These are phyloP conservation scores for Drosophila multiciliata DNA, from an alignment of 2,888 invertebrate species.

Conservation along the genomic window DNA sequence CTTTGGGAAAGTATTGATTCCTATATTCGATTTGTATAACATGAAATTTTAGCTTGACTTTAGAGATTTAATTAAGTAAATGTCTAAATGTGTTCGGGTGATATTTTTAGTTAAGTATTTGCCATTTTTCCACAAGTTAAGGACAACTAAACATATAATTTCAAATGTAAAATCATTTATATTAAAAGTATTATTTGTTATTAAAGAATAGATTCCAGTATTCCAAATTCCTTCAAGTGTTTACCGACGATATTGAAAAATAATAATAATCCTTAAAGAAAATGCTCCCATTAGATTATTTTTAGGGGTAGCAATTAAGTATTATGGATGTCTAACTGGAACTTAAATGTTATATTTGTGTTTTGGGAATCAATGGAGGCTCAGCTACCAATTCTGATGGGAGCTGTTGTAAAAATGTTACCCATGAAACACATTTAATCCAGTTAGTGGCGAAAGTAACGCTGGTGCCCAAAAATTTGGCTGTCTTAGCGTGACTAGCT, in stretches of 20 bases:
- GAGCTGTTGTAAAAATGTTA: constrained; percentile 12
- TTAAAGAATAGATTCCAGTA: background rate
- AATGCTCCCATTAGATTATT: background rate
- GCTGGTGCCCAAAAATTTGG: constrained; percentile 5
- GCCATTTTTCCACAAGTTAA: background rate
- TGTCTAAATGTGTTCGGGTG: background rate
- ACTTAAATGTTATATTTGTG: background rate
- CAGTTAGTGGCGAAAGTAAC: constrained; percentile 22
- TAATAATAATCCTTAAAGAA: background rate
- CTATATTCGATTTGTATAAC: background rate
- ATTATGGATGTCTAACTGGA: background rate
- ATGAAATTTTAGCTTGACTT: background rate
- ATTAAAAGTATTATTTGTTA: background rate
- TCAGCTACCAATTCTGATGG: background rate
- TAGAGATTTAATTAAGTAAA: no score
- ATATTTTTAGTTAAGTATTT: background rate
- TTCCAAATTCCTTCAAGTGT: background rate
- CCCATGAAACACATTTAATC: constrained; percentile 16
- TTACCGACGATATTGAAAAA: no score
- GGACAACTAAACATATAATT: background rate
- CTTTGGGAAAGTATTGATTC: background rate
- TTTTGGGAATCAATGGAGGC: background rate
- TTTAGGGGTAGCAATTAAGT: no score
- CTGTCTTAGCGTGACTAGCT: constrained; percentile 47
- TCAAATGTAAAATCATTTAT: background rate